These are phyloP conservation scores for Neolamprologus kungweensis DNA, from an alignment of 2,113 vertebrate species.

Conservation along the genomic window DNA sequence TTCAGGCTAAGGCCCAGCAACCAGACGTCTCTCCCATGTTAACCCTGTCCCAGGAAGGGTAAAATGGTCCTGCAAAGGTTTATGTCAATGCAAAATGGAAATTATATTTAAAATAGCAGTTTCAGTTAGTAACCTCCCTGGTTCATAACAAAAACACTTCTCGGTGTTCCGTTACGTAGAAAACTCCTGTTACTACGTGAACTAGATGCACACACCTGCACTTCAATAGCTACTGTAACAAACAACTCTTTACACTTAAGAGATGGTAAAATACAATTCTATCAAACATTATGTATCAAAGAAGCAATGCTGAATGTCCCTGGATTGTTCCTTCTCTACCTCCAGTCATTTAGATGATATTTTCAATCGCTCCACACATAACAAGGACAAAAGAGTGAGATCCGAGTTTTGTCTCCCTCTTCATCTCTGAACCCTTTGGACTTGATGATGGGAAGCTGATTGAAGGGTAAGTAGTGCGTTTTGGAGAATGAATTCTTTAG, in stretches of 20 bases:
- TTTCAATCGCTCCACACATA: constrained; percentile 49
- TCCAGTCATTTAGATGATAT: constrained; percentile 54
- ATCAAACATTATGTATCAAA: constrained; percentile 20
- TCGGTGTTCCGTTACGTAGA: neutral
- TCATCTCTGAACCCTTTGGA: constrained; percentile 65
- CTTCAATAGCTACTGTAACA: neutral
- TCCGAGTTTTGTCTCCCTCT: constrained; percentile 51
- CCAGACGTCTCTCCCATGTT: neutral
- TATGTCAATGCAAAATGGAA: neutral
- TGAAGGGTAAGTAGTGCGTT: constrained; percentile 71
- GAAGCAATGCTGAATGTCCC: constrained; percentile 35
- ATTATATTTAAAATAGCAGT: neutral
- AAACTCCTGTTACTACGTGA: neutral
- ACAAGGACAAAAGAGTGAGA: constrained; percentile 60
- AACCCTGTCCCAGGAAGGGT: neutral
- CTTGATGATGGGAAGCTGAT: constrained; percentile 64
- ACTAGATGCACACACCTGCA: neutral
- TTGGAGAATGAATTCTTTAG: constrained; percentile 70
- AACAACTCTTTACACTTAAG: neutral
- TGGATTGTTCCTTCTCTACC: constrained; percentile 41
- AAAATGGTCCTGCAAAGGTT: neutral
- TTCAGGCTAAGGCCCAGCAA: neutral
- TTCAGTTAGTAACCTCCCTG: neutral
- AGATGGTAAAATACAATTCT: neutral
- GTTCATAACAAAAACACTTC: neutral